Conservation (phyloP, 2,888 invertebrate species). For the Dynastes maya region DNA sequence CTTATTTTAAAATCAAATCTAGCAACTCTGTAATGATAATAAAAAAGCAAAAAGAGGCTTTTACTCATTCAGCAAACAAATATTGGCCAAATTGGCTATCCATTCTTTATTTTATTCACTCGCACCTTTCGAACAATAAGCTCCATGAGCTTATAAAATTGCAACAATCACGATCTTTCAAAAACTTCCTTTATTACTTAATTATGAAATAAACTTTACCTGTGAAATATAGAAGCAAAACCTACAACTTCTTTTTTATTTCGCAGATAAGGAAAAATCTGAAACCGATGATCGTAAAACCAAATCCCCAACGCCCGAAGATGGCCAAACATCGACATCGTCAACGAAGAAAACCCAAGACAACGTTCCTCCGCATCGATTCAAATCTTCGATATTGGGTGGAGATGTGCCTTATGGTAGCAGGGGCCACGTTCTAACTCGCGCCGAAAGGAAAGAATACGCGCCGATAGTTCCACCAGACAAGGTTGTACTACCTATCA, state of each 20-base stretch:
- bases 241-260: not conserved
- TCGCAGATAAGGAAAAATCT: constrained; percentile 47
- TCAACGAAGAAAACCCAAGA: constrained; percentile 47
- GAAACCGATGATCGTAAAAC: constrained; percentile 48
- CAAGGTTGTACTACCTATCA: constrained; percentile 77
- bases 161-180: too few species aligned
- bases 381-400: constrained; percentile 86
- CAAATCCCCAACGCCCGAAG: constrained; percentile 50
- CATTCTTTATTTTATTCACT: too few species aligned
- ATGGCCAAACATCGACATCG: constrained; percentile 49
- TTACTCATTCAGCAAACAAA: too few species aligned
- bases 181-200: too few species aligned
- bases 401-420: constrained; percentile 89
- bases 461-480: constrained; percentile 75
- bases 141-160: too few species aligned
- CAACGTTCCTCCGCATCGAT: constrained; percentile 74
- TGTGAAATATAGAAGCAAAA: too few species aligned
- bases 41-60: too few species aligned
- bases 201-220: too few species aligned
- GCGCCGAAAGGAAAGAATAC: constrained; percentile 87
- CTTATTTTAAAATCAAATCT: too few species aligned
- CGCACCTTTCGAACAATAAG: too few species aligned
- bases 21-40: too few species aligned
- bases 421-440: constrained; percentile 83
- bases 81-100: too few species aligned